phyloP scores from a whole-genome alignment of 2,797 vertebrate species.

The Rachycentron canadum region DNA sequence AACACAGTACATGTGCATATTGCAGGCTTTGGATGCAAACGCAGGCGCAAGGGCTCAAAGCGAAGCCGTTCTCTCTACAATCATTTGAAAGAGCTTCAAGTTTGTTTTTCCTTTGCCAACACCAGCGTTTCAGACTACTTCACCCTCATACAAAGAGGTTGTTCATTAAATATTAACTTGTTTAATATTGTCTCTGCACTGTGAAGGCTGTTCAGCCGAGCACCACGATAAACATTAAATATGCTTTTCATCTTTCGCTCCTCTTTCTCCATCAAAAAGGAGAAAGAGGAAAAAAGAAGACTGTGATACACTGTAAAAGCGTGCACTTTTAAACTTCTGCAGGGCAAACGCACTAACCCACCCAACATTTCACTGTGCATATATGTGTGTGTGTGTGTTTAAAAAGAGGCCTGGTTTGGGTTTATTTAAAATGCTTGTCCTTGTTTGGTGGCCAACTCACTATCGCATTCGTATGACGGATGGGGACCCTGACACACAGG shows the following conservation, averaged over 20 bases:
- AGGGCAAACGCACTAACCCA: conserved; percentile 77
- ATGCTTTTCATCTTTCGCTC: conserved; percentile 89
- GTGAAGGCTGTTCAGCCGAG: conserved; percentile 83
- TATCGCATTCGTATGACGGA: conserved; percentile 61
- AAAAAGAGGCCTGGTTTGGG: conserved; percentile 46
- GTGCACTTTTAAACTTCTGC: conserved; percentile 81
- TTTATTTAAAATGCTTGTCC: conserved; percentile 80
- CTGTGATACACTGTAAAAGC: conserved; percentile 71
- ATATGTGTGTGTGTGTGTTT: conserved; percentile 31
- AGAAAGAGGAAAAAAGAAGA: conserved; percentile 46
- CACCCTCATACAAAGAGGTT: conserved; percentile 85
- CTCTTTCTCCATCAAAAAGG: conserved; percentile 82
- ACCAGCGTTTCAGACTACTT: conserved; percentile 79
- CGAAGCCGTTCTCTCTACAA: conserved; percentile 73
- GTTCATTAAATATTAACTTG: conserved; percentile 91
- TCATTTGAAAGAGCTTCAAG: conserved; percentile 83
- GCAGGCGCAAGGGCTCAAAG: conserved; percentile 73
- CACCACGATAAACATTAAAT: conserved; percentile 88
- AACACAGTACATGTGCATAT: conserved; percentile 33
- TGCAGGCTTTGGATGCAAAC: conserved; percentile 57
- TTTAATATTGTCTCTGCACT: conserved; percentile 89
- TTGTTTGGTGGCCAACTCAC: conserved; percentile 67
- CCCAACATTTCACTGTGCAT: conserved; percentile 52
- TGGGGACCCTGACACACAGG: conserved; percentile 65
- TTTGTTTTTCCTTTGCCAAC: conserved; percentile 87